These are phyloP conservation scores for Malurus elegans DNA, from an alignment of 2,113 vertebrate species.

Conservation along the genomic window DNA sequence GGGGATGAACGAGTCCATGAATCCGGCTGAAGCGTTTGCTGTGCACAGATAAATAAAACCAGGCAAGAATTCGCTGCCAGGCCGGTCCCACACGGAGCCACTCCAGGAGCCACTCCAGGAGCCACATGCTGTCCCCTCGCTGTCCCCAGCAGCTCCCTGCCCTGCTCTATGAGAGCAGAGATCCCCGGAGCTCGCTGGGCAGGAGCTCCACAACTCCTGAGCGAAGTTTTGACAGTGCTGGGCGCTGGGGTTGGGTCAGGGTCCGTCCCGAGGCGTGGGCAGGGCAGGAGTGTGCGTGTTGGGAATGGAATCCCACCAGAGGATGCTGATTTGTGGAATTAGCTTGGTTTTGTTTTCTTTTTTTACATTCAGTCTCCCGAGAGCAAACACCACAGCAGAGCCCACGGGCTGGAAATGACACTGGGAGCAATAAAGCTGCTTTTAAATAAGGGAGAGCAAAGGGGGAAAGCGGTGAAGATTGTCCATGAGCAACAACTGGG, in stretches of 20 bases:
- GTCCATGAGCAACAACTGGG: slow-evolving; percentile 32
- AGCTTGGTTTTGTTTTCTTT: neutral
- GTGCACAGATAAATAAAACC: neutral
- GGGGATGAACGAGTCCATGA: neutral
- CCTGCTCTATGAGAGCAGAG: neutral
- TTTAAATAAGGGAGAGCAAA: slow-evolving; percentile 14
- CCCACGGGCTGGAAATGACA: neutral
- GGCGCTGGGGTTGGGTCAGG: neutral
- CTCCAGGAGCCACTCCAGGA: neutral
- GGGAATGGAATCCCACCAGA: neutral
- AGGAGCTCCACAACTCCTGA: slow-evolving; percentile 6
- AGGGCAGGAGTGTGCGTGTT: neutral
- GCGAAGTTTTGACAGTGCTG: slow-evolving; percentile 2
- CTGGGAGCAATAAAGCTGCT: neutral
- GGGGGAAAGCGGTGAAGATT: neutral
- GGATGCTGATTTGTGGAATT: neutral
- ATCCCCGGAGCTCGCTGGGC: neutral
- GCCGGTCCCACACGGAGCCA: neutral
- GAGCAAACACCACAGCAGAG: neutral
- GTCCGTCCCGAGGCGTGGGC: neutral
- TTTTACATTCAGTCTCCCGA: slow-evolving; percentile 47
- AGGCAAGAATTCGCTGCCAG: neutral
- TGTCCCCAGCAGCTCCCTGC: neutral
- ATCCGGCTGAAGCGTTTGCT: neutral
- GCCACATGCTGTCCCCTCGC: neutral